These are phyloP conservation scores for Liodrosophila aerea DNA, from an alignment of 2,888 invertebrate genomes.

Conservation along the genomic window DNA sequence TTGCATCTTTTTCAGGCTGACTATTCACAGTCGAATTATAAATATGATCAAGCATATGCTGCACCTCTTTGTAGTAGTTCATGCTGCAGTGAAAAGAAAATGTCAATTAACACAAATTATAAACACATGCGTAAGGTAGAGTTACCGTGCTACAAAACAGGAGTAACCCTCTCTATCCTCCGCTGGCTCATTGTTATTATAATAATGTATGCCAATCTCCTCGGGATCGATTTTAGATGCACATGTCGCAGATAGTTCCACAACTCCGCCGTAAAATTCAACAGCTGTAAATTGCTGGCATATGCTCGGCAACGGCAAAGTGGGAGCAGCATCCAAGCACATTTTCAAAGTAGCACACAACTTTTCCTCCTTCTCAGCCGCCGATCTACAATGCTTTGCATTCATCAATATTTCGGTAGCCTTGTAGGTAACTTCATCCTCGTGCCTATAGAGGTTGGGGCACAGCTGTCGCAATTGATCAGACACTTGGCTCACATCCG, in stretches of 20 bases:
- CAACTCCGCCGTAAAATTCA: conserved; percentile 93
- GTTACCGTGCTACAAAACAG: conserved; percentile 86
- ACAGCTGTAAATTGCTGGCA: conserved; percentile 91
- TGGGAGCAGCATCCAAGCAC: conserved; percentile 94
- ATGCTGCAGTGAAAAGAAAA: conserved; percentile 84
- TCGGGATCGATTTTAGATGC: conserved; percentile 95
- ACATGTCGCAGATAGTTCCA: conserved; percentile 92
- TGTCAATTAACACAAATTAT: not conserved
- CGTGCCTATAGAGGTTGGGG: conserved; percentile 95
- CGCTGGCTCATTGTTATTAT: conserved; percentile 90
- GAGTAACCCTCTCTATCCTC: conserved; percentile 93
- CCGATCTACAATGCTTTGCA: conserved; percentile 89
- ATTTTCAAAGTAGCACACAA: conserved; percentile 90
- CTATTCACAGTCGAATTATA: conserved; percentile 75
- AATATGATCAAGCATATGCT: conserved; percentile 87
- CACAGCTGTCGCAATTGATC: conserved; percentile 93
- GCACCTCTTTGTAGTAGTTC: conserved; percentile 94
- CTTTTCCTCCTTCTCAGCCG: conserved; percentile 89
- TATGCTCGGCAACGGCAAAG: conserved; percentile 91
- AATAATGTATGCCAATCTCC: conserved; percentile 93
- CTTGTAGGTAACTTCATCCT: conserved; percentile 98
- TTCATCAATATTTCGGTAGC: conserved; percentile 94
- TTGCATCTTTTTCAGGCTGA: conserved; percentile 73
- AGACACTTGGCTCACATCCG: conserved; percentile 96
- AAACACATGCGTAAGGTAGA: not conserved